Evolutionary conservation across 2,888 invertebrate species (phyloP), one percentile per base, ranked within the genome.

Genomic region (Agrilus biguttatus): DNA sequence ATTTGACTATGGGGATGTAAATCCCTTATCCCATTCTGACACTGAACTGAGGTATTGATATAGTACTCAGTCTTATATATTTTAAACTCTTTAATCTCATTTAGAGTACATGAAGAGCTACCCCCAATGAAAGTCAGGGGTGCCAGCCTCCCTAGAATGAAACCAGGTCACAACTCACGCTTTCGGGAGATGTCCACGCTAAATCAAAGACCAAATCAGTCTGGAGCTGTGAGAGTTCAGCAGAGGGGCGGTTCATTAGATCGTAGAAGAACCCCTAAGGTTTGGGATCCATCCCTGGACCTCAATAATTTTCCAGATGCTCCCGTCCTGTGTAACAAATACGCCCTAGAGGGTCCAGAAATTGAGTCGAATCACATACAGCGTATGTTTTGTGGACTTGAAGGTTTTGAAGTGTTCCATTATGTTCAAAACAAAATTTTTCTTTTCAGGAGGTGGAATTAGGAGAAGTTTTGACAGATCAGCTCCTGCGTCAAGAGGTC

Each of bases 281-380:
- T 53, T 45, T 52, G 59, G 41, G 52, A 60, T 55, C 45, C 62
- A 53, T 52, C 65, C 52, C 48, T 65, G 51, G 60, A 59, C 57
- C 59, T 61, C 7, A 56, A 65, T 28, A 51, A 58, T 37, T 52
- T 66, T 21, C 71, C 71, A 33, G 71, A 72, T 47, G 72, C 74
- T 1, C 77, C 81, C 1, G 77, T 83, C 33, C 68, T 82, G 35
- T 80, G 77, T 57, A 84, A 84, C 60, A 77, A 74, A 51, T 84
- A 83, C 58, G 81, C 80, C 0, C 63, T 80, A 40, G 76, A 77
- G 40, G 67, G 67, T 39, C 54, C 55, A 49, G 69, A 58, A 60
- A 50, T 55, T 1, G 50, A 56, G 12, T 67, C 57, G 56, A 39
- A 60, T 50, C 55, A 51, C 35, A 50, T 57, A 41, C 58, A 60